A percentile compares a stretch with the other conserved stretches of the same genome.
These are phyloP conservation scores for Octomys mimax DNA, from an alignment of 2,797 vertebrate genomes.

Conservation along the genomic window DNA sequence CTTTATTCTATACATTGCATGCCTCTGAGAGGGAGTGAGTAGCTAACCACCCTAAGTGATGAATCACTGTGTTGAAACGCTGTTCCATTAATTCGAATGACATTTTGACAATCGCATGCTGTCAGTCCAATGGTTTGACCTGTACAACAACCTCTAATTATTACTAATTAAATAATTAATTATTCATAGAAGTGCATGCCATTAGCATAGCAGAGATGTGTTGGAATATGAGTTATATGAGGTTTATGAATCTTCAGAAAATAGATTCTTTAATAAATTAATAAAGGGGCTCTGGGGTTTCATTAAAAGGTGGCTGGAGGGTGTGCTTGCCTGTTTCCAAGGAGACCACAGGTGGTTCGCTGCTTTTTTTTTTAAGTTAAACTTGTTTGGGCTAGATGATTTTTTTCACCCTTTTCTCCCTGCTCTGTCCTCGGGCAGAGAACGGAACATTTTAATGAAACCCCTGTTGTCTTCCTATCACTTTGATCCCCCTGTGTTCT, in stretches of 20 bases:
- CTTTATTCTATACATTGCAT: slow-evolving; percentile 63
- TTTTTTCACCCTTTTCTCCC: slow-evolving; percentile 90
- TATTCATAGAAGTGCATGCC: slow-evolving; percentile 90
- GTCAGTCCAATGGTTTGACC: slow-evolving; percentile 91
- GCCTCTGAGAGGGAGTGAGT: background rate
- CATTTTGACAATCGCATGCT: slow-evolving; percentile 89
- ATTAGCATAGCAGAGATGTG: slow-evolving; percentile 93
- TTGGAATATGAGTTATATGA: slow-evolving; percentile 91
- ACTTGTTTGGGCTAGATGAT: slow-evolving; percentile 95
- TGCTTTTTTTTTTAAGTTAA: slow-evolving; percentile 91
- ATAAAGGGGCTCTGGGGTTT: slow-evolving; percentile 96
- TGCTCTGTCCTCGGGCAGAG: slow-evolving; percentile 92
- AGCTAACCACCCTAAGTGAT: slow-evolving; percentile 31
- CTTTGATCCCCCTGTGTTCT: slow-evolving; percentile 94
- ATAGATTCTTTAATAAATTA: slow-evolving; percentile 96
- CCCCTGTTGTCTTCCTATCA: slow-evolving; percentile 93
- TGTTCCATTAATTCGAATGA: slow-evolving; percentile 87
- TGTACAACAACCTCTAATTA: slow-evolving; percentile 92
- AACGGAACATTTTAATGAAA: slow-evolving; percentile 95
- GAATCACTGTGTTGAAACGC: slow-evolving; percentile 76
- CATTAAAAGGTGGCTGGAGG: slow-evolving; percentile 98
- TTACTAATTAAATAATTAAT: slow-evolving; percentile 95
- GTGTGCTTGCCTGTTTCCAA: slow-evolving; percentile 93
- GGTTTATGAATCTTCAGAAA: slow-evolving; percentile 95
- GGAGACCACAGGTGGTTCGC: slow-evolving; percentile 96